Evolutionary conservation across 2,888 invertebrate genomes (phyloP).

Genomic region (Lottia gigantea): DNA sequence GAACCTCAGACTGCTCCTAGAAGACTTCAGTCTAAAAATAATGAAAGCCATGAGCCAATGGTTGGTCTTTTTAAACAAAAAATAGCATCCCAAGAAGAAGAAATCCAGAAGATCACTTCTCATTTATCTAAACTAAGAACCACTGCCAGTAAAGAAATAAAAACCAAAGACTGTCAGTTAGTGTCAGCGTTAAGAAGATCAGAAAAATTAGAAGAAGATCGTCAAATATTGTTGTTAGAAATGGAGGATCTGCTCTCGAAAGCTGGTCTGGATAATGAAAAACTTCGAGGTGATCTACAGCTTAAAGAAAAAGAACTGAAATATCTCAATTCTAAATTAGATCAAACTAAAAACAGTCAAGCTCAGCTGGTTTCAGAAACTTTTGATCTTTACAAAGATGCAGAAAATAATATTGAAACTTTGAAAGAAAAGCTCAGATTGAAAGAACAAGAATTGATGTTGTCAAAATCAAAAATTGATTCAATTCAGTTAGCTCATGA

Average conservation of each 20-base stretch:
- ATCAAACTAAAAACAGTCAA: slow-evolving; percentile 36
- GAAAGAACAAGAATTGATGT: slow-evolving; percentile 44
- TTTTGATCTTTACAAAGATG: slow-evolving; percentile 44
- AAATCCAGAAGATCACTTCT: slow-evolving; percentile 10
- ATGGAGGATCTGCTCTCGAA: slow-evolving; percentile 45
- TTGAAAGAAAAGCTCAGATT: slow-evolving; percentile 40
- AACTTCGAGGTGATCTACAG: slow-evolving; percentile 38
- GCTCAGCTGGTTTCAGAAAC: slow-evolving; percentile 35
- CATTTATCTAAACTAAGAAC: slow-evolving; percentile 6
- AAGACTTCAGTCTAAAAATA: too few species aligned
- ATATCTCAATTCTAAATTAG: slow-evolving; percentile 39
- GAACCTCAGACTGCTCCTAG: too few species aligned
- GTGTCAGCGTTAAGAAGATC: slow-evolving; percentile 18
- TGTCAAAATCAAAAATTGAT: slow-evolving; percentile 35
- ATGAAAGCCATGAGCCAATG: too few species aligned
- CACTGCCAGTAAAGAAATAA: slow-evolving; percentile 9
- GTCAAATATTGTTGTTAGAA: slow-evolving; percentile 40
- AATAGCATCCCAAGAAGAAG: slow-evolving; percentile 16
- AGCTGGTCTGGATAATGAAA: slow-evolving; percentile 43
- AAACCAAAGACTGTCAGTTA: slow-evolving; percentile 22
- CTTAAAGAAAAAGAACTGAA: slow-evolving; percentile 38
- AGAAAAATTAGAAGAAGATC: slow-evolving; percentile 36
- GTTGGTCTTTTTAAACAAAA: neutral
- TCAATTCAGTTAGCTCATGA: slow-evolving; percentile 11
- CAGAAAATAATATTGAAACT: slow-evolving; percentile 42